Conservation (phyloP, 2,113 vertebrate species). For the Cololabis saira region DNA sequence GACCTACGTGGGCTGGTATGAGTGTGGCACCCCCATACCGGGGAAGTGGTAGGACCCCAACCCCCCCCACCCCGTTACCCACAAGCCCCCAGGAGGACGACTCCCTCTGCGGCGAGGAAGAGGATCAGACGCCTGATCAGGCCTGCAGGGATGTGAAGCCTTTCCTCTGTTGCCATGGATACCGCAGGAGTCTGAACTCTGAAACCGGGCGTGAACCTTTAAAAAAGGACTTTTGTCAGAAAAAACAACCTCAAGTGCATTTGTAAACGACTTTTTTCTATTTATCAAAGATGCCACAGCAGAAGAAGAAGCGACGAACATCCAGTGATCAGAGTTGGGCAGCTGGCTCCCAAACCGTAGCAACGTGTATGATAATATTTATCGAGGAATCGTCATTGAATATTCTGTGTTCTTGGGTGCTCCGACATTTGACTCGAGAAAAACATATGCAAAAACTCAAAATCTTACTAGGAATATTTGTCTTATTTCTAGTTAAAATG, state of each 20-base stretch:
- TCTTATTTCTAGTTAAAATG: too few species aligned
- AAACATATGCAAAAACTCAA: too few species aligned
- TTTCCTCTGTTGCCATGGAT: constrained; percentile 51
- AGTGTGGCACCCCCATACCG: constrained; percentile 95
- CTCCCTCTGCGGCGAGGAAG: constrained; percentile 20
- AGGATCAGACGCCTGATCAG: constrained; percentile 21
- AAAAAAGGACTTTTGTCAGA: constrained; percentile 68
- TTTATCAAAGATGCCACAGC: constrained; percentile 84
- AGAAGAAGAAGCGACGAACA: constrained; percentile 53
- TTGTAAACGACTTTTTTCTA: constrained; percentile 83
- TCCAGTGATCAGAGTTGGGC: constrained; percentile 82
- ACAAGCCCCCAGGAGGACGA: constrained; percentile 19
- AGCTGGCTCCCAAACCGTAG: constrained; percentile 98
- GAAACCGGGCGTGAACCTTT: constrained; percentile 62
- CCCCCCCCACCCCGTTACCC: neutral
- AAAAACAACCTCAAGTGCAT: constrained; percentile 76
- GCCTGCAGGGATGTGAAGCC: constrained; percentile 26
- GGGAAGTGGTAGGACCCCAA: constrained; percentile 91
- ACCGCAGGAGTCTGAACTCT: constrained; percentile 42
- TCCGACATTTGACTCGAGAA: constrained; percentile 42
- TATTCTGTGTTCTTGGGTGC: constrained; percentile 31
- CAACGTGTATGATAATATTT: constrained; percentile 97
- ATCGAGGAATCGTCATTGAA: constrained; percentile 82
- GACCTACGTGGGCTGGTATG: constrained; percentile 96
- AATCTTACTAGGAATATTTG: too few species aligned